Base-by-base conservation (phyloP, 2,888 invertebrate species). In the Amblyjoppa fuscipennis region DNA sequence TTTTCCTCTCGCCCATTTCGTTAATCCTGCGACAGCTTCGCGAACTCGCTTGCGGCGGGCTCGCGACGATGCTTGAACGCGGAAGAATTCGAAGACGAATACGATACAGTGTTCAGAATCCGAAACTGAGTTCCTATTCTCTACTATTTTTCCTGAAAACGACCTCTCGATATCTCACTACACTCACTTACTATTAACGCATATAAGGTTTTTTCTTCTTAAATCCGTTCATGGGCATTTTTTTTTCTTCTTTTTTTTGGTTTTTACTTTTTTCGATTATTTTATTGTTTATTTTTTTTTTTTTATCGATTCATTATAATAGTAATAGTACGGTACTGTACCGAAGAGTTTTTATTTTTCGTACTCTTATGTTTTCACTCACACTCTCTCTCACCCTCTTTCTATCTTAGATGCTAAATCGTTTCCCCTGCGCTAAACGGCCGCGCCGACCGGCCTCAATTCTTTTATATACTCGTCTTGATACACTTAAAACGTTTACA, bases 281-380 rank as follows among this genome's bases (percentile, higher is more conserved):
- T 53, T 76, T 73, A 28, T 38, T 69, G 1, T 41, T 75, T 20
- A 20, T 20, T 41, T 49, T 16, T 41, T 69, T 69, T 80, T 69
- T 80, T 76, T 61, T 25, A 61, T 68, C n/a, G 41, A 56, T 61
- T 41, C 38, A 45, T 75, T 76, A 71, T 75, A 76, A 53, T 79
- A 61, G 49, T 85, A 82, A 75, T 85, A 85, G 85, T 85, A 85
- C 82, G 85, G 79, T 85, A 31, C 31, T 56, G 80, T 84, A 82
- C 71, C 83, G 66, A 73, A 81, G 84, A 78, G 76, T 85, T 70
- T 78, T 56, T 68, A 45, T 70, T 53, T 75, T 69, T 74, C 25
- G 28, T 28, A 59, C 25, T 73, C 75, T 68, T 28, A 73, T 20
- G 61, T 69, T 81, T 77, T 86, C 51, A 41, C 51, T 74, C 74